Percentiles rank a stretch among this genome's conserved stretches.
phyloP scores from a whole-genome alignment of 2,888 invertebrate species.

The Leistus spinibarbis region DNA sequence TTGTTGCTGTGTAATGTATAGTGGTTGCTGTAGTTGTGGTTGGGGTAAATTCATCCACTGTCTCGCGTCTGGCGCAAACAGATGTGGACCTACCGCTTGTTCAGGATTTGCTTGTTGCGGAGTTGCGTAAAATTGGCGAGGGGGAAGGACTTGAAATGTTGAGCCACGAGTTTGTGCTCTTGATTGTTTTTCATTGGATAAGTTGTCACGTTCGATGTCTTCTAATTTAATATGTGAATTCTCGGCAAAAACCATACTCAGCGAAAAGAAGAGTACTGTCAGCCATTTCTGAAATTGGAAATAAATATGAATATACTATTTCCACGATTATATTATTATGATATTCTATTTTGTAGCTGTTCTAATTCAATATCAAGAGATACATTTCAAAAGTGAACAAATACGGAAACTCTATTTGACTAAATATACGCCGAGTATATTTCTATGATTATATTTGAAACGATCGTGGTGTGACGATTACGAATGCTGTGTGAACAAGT shows the following conservation, averaged over 20 bases:
- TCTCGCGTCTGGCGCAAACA: conserved; percentile 57
- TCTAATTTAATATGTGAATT: conserved; percentile 73
- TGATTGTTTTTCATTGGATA: conserved; percentile 63
- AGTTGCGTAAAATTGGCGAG: conserved; percentile 42
- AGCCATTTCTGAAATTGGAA: conserved; percentile 48
- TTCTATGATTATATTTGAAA: too few species aligned
- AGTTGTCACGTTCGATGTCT: conserved; percentile 76
- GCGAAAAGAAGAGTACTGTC: conserved; percentile 44
- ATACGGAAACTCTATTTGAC: too few species aligned
- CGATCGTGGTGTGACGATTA: too few species aligned
- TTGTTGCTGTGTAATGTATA: conserved; percentile 3
- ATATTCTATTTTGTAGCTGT: too few species aligned
- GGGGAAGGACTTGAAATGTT: conserved; percentile 49
- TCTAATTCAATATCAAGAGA: too few species aligned
- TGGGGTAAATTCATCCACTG: conserved; percentile 50
- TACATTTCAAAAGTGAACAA: too few species aligned
- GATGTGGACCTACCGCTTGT: conserved; percentile 52
- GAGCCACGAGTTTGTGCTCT: conserved; percentile 53
- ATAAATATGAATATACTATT: background rate
- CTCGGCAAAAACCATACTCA: conserved; percentile 51
- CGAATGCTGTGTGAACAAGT: too few species aligned
- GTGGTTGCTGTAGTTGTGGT: conserved; percentile 50
- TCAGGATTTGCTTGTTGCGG: conserved; percentile 49
- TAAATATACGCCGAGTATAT: too few species aligned
- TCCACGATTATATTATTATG: background rate